Conservation (phyloP, 2,888 invertebrate species). For the Zhuqinia jingwanae region DNA sequence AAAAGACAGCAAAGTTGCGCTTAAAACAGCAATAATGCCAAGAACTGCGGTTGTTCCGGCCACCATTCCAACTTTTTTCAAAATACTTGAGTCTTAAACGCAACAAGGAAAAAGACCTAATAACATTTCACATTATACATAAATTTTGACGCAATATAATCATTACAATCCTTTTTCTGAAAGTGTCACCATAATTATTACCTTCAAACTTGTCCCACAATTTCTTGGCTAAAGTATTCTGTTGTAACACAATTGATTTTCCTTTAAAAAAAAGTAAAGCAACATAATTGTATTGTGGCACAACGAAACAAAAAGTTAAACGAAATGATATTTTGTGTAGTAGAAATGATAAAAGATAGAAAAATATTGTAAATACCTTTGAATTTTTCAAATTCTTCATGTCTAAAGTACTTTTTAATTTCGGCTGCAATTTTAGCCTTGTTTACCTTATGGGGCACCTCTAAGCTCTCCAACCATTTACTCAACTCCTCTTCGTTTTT, state of each 20-base stretch:
- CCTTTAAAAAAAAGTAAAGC: slow-evolving; percentile 50
- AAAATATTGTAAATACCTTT: no score
- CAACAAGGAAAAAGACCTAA: no score
- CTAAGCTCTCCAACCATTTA: slow-evolving; percentile 70
- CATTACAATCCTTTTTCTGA: not conserved
- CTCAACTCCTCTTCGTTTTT: slow-evolving; percentile 68
- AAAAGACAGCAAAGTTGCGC: slow-evolving; percentile 41
- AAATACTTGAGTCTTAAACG: slow-evolving; percentile 59
- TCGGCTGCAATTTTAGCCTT: slow-evolving; percentile 59
- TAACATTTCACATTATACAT: no score
- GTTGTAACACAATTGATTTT: slow-evolving; percentile 61
- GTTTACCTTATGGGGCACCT: slow-evolving; percentile 61
- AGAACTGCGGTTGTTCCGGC: slow-evolving; percentile 69
- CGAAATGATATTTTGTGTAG: no score
- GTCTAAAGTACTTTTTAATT: slow-evolving; percentile 65
- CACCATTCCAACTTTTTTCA: slow-evolving; percentile 69
- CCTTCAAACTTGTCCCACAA: slow-evolving; percentile 74
- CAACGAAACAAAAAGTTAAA: no score
- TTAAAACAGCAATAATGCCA: slow-evolving; percentile 60
- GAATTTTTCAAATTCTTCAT: slow-evolving; percentile 64
- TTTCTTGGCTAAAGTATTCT: slow-evolving; percentile 61
- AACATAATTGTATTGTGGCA: no score
- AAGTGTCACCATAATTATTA: slow-evolving; percentile 21
- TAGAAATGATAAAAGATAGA: no score
- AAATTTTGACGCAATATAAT: not conserved